Conservation (phyloP, 2,113 vertebrate species). For the Asarcornis scutulata region DNA sequence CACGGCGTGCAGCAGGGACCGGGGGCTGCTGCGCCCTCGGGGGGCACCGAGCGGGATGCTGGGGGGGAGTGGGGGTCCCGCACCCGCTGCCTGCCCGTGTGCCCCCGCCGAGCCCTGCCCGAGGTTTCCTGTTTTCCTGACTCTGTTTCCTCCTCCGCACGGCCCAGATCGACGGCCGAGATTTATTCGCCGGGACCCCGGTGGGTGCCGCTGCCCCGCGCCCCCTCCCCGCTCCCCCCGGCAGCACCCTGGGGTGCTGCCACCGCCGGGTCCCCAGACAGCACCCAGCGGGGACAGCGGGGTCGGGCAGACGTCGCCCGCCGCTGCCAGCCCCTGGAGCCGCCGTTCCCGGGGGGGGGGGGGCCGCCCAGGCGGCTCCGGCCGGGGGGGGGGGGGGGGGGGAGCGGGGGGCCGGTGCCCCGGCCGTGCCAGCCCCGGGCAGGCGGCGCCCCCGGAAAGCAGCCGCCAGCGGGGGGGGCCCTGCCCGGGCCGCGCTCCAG, state of each 20-base stretch:
- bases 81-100: neutral
- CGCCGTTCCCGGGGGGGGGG: neutral
- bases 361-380: too few species aligned
- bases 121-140: constrained; percentile 50
- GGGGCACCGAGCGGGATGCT: fast-evolving
- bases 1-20: neutral
- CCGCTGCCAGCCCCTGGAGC: neutral
- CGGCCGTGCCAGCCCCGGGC: too few species aligned
- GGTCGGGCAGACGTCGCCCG: too few species aligned
- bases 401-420: too few species aligned
- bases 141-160: constrained; percentile 28
- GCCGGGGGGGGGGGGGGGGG: too few species aligned
- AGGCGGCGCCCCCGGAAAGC: too few species aligned
- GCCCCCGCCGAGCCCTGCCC: neutral
- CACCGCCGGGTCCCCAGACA: neutral
- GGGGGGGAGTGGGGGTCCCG: neutral
- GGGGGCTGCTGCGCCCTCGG: neutral
- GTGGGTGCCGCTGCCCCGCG: neutral
- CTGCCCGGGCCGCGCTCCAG: too few species aligned
- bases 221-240: neutral
- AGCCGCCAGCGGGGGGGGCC: too few species aligned
- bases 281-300: too few species aligned
- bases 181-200: neutral
- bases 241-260: neutral
- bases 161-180: neutral